Evolutionary conservation across 2,888 invertebrate genomes (phyloP).

Genomic region (Thera obeliscata): DNA sequence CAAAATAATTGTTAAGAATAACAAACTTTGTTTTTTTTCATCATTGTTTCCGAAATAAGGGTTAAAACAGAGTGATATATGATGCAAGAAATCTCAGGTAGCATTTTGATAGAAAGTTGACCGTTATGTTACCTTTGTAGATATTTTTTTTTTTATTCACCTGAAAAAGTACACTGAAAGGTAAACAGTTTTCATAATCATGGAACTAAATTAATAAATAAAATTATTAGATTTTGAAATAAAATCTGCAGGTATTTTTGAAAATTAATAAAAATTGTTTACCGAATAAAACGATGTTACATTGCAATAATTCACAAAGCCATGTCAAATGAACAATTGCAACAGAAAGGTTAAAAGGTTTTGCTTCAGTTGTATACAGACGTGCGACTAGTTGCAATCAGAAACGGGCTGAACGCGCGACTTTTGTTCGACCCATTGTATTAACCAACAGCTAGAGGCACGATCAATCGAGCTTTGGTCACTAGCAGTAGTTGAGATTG

Average conservation of each 20-base stretch:
- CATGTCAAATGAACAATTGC: slow-evolving; percentile 76
- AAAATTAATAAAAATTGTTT: slow-evolving; percentile 39
- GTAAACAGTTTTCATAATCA: slow-evolving; percentile 41
- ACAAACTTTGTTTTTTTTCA: slow-evolving; percentile 15
- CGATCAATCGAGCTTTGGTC: too few relatives aligned
- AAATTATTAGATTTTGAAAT: slow-evolving; percentile 20
- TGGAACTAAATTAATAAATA: slow-evolving; percentile 15
- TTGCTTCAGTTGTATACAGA: slow-evolving; percentile 49
- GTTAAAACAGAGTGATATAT: slow-evolving; percentile 42
- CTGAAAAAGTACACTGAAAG: slow-evolving; percentile 34
- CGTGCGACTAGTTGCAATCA: slow-evolving; percentile 41
- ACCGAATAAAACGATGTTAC: slow-evolving; percentile 44
- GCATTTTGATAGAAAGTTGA: slow-evolving; percentile 34
- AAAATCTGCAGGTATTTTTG: slow-evolving; percentile 23
- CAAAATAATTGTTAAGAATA: slow-evolving; percentile 38
- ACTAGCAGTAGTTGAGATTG: too few relatives aligned
- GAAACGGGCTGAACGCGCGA: too few relatives aligned
- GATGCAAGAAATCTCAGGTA: slow-evolving; percentile 53
- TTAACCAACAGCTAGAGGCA: too few relatives aligned
- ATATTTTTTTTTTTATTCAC: not conserved
- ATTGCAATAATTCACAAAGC: slow-evolving; percentile 69
- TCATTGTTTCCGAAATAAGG: slow-evolving; percentile 16
- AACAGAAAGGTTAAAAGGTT: slow-evolving; percentile 68
- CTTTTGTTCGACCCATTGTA: too few relatives aligned
- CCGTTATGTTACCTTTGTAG: not conserved